Base-by-base conservation (phyloP, 2,888 invertebrate species). In the Polietes domitor region DNA sequence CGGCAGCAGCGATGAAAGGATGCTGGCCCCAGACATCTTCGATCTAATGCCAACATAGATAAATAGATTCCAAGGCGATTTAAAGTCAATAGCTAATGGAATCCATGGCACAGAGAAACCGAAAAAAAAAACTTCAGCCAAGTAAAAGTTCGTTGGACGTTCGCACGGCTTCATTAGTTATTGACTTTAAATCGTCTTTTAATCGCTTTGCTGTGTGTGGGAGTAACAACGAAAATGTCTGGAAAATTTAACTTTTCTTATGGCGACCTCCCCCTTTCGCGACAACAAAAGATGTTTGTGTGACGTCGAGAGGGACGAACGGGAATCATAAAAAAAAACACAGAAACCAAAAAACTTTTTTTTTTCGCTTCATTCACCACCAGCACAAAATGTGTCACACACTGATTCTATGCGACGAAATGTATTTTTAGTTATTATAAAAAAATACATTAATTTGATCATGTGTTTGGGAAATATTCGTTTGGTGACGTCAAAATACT, bases 221-320 rank as follows among this genome's bases (percentile, higher is more conserved):
- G 37, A 37, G 37, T 37, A 10, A 12, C 37, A 37, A 9, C 37
- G 10, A 37, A 37, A 3, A 37, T 32, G 32, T 7, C n/a, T n/a
- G n/a, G n/a, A 3, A 70, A 61, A 58, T 41, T 41, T 61, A 28
- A 74, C 41, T 19, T 70, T 58, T 77, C 55, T 2, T 50, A n/a
- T n/a, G n/a, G n/a, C n/a, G n/a, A n/a, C n/a, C n/a, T 37, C 9
- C 32, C 37, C 7, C 10, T 37, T 9, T 37, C 37, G 7, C 7
- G 37, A 7, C 37, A 37, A 37, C 4, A 37, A 37, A 32, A 32
- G 10, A 37, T 9, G 12, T 3, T 9, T 37, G 37, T 37, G 37
- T 37, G 37, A 37, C 37, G 37, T 37, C 10, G 9, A 37, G 37
- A 37, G 1, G 1, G 37, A 37, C 37, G n/a, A n/a, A n/a, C n/a